Percentiles rank a stretch among this genome's conserved stretches.
Evolutionary conservation across 2,888 invertebrate species (phyloP).

Genomic region (Rapana venosa): DNA sequence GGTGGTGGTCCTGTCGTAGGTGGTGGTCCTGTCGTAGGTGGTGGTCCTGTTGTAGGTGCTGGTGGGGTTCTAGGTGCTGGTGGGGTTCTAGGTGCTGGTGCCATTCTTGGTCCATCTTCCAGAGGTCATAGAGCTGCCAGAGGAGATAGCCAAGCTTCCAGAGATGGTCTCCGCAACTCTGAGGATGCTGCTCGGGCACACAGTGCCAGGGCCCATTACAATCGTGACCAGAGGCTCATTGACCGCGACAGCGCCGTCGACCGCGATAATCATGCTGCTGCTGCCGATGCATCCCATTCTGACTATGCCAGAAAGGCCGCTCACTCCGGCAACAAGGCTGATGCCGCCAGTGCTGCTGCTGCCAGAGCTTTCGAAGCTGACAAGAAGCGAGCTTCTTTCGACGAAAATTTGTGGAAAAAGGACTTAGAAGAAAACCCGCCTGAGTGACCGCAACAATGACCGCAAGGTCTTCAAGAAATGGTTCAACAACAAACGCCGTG

Average conservation of each 20-base stretch:
- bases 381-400: slow-evolving; percentile 10
- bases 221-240: slow-evolving; percentile 41
- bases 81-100: slow-evolving; percentile 1
- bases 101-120: background rate
- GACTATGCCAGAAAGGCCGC: slow-evolving; percentile 4
- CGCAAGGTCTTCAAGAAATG: slow-evolving; percentile 42
- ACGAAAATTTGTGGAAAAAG: slow-evolving; percentile 38
- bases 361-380: slow-evolving; percentile 36
- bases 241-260: slow-evolving; percentile 40
- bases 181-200: background rate
- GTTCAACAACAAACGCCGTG: slow-evolving; percentile 42
- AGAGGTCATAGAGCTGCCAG: background rate
- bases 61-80: background rate
- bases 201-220: background rate
- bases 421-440: slow-evolving; percentile 25
- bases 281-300: background rate
- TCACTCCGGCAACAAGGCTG: slow-evolving; percentile 27
- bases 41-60: background rate
- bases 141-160: background rate
- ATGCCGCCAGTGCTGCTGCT: slow-evolving; percentile 36
- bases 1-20: background rate
- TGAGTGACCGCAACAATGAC: slow-evolving; percentile 42
- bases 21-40: background rate
- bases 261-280: slow-evolving; percentile 18
- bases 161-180: background rate